Percentiles rank a stretch among this genome's conserved stretches.
These are phyloP conservation scores for Dascyllus trimaculatus DNA, from an alignment of 2,113 vertebrate species.

Conservation along the genomic window DNA sequence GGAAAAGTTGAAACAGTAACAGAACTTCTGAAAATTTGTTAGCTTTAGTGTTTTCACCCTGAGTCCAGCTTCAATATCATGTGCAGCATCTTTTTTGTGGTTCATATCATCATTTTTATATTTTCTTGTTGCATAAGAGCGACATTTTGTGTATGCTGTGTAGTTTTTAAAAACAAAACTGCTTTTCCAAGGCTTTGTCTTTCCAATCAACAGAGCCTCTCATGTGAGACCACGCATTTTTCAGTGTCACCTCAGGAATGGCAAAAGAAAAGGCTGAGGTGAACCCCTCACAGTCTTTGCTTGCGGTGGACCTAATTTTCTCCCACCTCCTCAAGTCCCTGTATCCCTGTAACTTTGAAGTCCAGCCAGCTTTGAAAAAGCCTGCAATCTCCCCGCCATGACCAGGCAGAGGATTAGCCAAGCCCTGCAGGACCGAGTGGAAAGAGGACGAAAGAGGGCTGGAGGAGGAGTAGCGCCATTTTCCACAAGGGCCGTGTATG, in stretches of 20 bases:
- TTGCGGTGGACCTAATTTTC: conserved; percentile 64
- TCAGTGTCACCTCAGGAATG: conserved; percentile 33
- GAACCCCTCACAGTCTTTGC: conserved; percentile 43
- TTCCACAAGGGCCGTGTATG: conserved; percentile 61
- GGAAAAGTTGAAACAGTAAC: not conserved
- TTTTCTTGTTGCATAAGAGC: not conserved
- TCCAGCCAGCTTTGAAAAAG: conserved; percentile 76
- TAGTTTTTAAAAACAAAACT: conserved; percentile 1
- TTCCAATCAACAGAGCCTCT: conserved; percentile 13
- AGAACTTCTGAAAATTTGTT: not conserved
- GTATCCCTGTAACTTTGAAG: conserved; percentile 81
- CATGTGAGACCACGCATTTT: not conserved
- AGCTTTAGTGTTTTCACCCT: not conserved
- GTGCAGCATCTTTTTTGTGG: not conserved
- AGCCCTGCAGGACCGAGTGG: conserved; percentile 67
- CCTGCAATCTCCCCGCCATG: conserved; percentile 75
- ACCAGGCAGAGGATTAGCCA: conserved; percentile 79
- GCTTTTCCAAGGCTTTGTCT: not conserved
- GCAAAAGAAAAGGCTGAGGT: conserved; percentile 46
- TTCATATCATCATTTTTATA: not conserved
- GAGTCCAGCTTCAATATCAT: too few species aligned
- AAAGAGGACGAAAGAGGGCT: conserved; percentile 61
- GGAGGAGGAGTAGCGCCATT: conserved; percentile 55
- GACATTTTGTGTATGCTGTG: too few species aligned
- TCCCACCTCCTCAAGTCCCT: conserved; percentile 62